Conservation (phyloP, 2,797 vertebrate species). For the Betta splendens region DNA sequence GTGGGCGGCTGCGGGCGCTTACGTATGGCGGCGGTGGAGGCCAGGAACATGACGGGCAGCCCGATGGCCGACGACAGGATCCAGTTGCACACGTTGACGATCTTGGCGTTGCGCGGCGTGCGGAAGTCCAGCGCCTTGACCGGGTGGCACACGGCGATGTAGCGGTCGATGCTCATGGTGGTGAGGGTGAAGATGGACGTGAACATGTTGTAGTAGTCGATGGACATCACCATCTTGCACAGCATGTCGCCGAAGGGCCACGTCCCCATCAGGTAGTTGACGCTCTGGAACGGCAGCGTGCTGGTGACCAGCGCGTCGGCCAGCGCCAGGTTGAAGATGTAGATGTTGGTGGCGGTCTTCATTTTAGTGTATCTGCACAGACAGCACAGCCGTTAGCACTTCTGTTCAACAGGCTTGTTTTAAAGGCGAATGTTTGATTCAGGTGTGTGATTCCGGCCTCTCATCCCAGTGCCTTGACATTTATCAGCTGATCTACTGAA, state of each 20-base stretch:
- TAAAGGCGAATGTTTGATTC: no score
- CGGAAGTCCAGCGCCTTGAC: conserved; percentile 98
- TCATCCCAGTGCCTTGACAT: no score
- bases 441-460: no score
- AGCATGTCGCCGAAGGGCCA: conserved; percentile 95
- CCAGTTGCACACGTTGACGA: conserved; percentile 99
- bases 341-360: conserved; percentile 99
- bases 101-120: conserved; percentile 96
- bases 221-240: conserved; percentile 97
- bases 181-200: conserved; percentile 98
- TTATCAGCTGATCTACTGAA: no score
- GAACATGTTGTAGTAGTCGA: conserved; percentile 99
- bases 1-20: no score
- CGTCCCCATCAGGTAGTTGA: conserved; percentile 97
- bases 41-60: conserved; percentile 97
- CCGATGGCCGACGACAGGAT: conserved; percentile 97
- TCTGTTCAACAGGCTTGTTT: no score
- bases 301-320: conserved; percentile 96
- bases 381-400: not conserved
- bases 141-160: conserved; percentile 96
- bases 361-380: conserved; percentile 95
- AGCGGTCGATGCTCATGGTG: conserved; percentile 99
- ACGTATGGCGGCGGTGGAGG: conserved; percentile 83
- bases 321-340: conserved; percentile 97
- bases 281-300: conserved; percentile 98